Percentiles rank a stretch among this genome's conserved stretches.
These are phyloP conservation scores for Intellagama lesueurii DNA, from an alignment of 2,797 vertebrate genomes.

Conservation along the genomic window DNA sequence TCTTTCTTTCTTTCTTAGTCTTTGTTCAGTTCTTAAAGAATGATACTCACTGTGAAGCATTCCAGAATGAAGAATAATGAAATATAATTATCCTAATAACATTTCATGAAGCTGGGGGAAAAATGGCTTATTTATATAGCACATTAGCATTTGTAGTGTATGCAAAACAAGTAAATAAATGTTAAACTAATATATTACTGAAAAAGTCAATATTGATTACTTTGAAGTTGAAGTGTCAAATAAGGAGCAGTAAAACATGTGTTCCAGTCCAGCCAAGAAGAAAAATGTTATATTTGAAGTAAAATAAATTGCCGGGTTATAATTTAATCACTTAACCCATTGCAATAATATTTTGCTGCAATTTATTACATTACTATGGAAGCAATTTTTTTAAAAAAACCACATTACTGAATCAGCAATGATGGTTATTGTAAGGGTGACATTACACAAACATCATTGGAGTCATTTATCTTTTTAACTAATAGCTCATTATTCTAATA, in stretches of 20 bases:
- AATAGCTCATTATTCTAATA: conserved; percentile 54
- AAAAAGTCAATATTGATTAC: conserved; percentile 54
- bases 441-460: conserved; percentile 26
- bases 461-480: conserved; percentile 54
- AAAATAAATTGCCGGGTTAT: conserved; percentile 54
- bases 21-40: conserved; percentile 7
- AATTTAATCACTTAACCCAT: conserved; percentile 61
- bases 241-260: conserved; percentile 36
- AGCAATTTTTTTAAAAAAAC: conserved; percentile 44
- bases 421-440: conserved; percentile 39
- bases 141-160: conserved; percentile 44
- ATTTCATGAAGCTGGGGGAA: conserved; percentile 29
- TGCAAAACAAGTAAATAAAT: conserved; percentile 52
- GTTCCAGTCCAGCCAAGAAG: conserved; percentile 54
- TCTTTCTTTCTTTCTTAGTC: background rate
- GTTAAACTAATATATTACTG: conserved; percentile 54
- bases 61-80: conserved; percentile 31
- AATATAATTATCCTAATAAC: conserved; percentile 57
- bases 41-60: background rate
- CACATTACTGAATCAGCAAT: conserved; percentile 27
- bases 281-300: conserved; percentile 39
- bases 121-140: conserved; percentile 46
- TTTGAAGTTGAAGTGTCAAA: conserved; percentile 53
- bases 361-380: conserved; percentile 46
- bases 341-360: conserved; percentile 48